Conservation (phyloP, 2,797 vertebrate species). For the Oreonectes daqikongensis region DNA sequence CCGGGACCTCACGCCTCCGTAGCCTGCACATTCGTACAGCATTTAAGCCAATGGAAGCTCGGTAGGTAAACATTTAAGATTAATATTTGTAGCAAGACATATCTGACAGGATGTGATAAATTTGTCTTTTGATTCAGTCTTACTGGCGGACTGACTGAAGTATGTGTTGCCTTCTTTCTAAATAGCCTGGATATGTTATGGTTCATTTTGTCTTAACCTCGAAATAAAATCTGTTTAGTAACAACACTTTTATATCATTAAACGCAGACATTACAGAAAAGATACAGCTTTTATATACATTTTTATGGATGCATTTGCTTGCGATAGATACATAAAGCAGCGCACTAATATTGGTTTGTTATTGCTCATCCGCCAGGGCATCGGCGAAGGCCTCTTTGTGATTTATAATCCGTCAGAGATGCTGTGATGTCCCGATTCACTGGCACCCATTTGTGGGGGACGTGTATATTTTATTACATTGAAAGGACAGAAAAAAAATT, state of each 20-base stretch:
- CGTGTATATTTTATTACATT: slow-evolving; percentile 18
- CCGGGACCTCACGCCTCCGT: slow-evolving; percentile 85
- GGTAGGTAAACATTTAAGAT: slow-evolving; percentile 96
- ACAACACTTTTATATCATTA: slow-evolving; percentile 14
- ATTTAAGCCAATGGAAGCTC: slow-evolving; percentile 86
- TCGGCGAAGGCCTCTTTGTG: slow-evolving; percentile 58
- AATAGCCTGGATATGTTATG: slow-evolving; percentile 12
- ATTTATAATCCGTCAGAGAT: slow-evolving; percentile 57
- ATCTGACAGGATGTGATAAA: slow-evolving; percentile 94
- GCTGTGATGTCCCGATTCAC: slow-evolving; percentile 50
- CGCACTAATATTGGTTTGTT: slow-evolving; percentile 59
- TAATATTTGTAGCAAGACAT: slow-evolving; percentile 83
- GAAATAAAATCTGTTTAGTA: neutral
- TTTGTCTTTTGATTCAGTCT: slow-evolving; percentile 83
- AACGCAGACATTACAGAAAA: neutral
- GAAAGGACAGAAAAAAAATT: slow-evolving; percentile 14
- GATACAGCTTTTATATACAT: slow-evolving; percentile 30
- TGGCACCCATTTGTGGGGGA: slow-evolving; percentile 35
- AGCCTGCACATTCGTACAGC: slow-evolving; percentile 80
- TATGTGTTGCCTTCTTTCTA: slow-evolving; percentile 61
- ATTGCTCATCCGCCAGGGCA: slow-evolving; percentile 53
- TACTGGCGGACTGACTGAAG: slow-evolving; percentile 75
- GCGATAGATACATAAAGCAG: slow-evolving; percentile 50
- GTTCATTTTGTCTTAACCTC: neutral
- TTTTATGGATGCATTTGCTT: slow-evolving; percentile 58